Conservation (phyloP, 2,113 vertebrate species). For the Phrynosoma platyrhinos region DNA sequence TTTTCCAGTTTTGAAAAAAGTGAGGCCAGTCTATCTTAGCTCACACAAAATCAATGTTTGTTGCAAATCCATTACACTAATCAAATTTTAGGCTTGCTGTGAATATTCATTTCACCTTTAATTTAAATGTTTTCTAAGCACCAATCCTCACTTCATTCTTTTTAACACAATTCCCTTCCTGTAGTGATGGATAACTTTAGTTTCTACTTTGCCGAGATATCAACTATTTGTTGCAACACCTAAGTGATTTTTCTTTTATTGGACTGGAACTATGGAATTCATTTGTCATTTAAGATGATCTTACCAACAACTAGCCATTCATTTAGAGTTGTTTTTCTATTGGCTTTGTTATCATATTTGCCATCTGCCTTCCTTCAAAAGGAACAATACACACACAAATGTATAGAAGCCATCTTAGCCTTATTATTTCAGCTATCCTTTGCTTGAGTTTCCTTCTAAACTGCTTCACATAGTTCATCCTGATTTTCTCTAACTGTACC, state of each 20-base stretch:
- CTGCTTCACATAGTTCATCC: conserved; percentile 38
- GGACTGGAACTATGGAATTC: neutral
- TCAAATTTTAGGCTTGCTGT: neutral
- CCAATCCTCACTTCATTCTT: neutral
- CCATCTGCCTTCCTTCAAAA: conserved; percentile 19
- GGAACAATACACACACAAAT: neutral
- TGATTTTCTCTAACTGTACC: conserved; percentile 60
- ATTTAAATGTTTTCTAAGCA: neutral
- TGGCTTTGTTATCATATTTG: conserved; percentile 7
- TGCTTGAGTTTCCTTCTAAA: conserved; percentile 50
- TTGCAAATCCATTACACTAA: neutral
- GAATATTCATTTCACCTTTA: conserved; percentile 19
- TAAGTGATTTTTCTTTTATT: neutral
- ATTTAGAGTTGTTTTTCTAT: conserved; percentile 17
- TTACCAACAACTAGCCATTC: neutral
- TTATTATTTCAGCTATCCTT: conserved; percentile 28
- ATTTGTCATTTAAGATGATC: neutral
- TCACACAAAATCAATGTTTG: neutral
- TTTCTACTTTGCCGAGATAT: neutral
- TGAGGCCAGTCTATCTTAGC: neutral
- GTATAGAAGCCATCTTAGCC: neutral
- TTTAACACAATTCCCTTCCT: neutral
- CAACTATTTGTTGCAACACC: neutral
- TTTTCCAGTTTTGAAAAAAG: neutral
- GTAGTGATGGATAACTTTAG: neutral